Conservation (phyloP, 2,797 vertebrate genomes). For the Acrossocheilus wenchowensis region DNA sequence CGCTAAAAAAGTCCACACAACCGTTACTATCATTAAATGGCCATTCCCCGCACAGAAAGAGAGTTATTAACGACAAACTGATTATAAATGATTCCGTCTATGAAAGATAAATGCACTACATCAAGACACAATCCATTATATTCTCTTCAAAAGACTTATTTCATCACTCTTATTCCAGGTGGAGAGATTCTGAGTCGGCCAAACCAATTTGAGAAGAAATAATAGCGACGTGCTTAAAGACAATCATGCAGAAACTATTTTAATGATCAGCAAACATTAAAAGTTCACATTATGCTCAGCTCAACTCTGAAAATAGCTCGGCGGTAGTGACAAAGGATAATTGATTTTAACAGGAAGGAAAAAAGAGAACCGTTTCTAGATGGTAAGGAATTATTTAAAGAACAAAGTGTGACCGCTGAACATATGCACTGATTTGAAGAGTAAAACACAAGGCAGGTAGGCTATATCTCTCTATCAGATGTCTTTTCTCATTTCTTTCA, state of each 20-base stretch:
- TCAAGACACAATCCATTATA: constrained; percentile 9
- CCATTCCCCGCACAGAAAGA: background rate
- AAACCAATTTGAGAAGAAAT: constrained; percentile 18
- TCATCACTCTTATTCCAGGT: background rate
- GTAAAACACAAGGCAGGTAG: background rate
- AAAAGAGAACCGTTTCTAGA: background rate
- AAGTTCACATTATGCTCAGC: background rate
- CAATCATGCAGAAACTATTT: constrained; percentile 14
- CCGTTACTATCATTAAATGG: background rate
- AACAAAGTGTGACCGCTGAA: constrained; percentile 12
- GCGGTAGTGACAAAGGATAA: constrained; percentile 17
- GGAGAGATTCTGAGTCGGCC: background rate
- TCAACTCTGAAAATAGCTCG: constrained; percentile 16
- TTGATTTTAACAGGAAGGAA: constrained; percentile 15
- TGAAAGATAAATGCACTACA: constrained; percentile 19
- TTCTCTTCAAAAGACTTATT: constrained; percentile 2
- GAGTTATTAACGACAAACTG: background rate
- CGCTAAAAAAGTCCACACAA: background rate
- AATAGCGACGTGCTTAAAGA: background rate
- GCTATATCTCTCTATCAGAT: background rate
- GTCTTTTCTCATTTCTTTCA: constrained; percentile 6
- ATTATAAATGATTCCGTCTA: constrained; percentile 15
- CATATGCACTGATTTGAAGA: background rate
- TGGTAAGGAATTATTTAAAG: constrained; percentile 23
- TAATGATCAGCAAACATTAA: constrained; percentile 37